Evolutionary conservation across 2,797 vertebrate genomes (phyloP).

Genomic region (Pelochelys cantorii): DNA sequence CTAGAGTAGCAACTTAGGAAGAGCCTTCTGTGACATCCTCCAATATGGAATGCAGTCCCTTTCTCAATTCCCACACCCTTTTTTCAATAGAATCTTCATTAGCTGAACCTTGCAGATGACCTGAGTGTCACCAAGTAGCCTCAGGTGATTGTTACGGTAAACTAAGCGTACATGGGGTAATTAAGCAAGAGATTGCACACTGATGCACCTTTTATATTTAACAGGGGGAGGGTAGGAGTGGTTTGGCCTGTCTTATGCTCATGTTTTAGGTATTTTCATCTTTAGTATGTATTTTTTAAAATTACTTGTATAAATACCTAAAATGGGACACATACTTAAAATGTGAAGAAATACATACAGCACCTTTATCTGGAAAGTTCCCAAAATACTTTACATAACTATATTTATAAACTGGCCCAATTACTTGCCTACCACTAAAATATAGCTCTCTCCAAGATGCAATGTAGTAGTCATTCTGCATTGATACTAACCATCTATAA

Average conservation of each 20-base stretch:
- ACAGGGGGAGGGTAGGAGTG: not conserved
- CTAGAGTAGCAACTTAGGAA: not conserved
- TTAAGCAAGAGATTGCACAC: not conserved
- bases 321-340: not conserved
- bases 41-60: not conserved
- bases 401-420: not conserved
- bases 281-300: not conserved
- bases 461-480: not conserved
- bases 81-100: not conserved
- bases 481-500: constrained; percentile 39
- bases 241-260: not conserved
- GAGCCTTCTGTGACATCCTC: not conserved
- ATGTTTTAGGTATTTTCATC: constrained; percentile 3
- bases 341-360: not conserved
- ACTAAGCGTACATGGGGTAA: not conserved
- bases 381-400: not conserved
- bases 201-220: not conserved
- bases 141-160: not conserved
- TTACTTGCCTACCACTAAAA: not conserved
- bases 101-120: not conserved
- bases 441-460: not conserved
- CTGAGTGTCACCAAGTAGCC: not conserved
- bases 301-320: not conserved
- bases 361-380: not conserved
- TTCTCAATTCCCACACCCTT: not conserved